phyloP scores from a whole-genome alignment of 2,113 vertebrate species.

The Silurus meridionalis region DNA sequence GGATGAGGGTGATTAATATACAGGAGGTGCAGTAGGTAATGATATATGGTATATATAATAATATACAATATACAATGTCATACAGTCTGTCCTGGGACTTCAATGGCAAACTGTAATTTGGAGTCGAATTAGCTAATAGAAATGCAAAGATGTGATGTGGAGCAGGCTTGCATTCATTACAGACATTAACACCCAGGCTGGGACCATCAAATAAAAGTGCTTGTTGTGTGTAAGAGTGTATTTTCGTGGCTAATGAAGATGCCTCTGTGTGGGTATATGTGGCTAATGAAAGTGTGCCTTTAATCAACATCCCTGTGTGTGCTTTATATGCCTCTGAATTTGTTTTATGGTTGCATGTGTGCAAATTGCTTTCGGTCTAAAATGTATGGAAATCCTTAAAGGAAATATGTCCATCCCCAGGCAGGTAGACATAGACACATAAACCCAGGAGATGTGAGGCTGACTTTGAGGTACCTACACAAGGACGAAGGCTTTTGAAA shows the following conservation, averaged over 20 bases:
- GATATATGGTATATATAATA: too few relatives aligned
- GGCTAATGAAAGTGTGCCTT: constrained; percentile 6
- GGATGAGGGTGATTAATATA: too few relatives aligned
- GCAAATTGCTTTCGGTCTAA: neutral
- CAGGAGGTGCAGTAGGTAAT: too few relatives aligned
- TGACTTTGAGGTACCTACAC: constrained; percentile 41
- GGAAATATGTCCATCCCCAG: neutral
- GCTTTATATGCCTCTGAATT: neutral
- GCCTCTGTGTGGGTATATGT: neutral
- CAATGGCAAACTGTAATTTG: constrained; percentile 22
- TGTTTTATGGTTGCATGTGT: neutral
- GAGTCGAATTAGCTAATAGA: constrained; percentile 20
- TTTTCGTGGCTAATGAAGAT: constrained; percentile 11
- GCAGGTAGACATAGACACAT: neutral
- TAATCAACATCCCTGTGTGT: neutral
- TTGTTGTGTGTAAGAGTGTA: neutral
- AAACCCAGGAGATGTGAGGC: neutral
- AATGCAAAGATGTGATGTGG: constrained; percentile 20
- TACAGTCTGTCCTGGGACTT: constrained; percentile 2
- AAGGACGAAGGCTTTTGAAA: constrained; percentile 40
- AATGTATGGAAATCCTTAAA: constrained; percentile 15
- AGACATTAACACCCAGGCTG: constrained; percentile 52
- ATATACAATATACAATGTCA: too few relatives aligned
- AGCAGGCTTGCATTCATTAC: constrained; percentile 49
- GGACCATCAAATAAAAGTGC: constrained; percentile 37